A percentile compares a stretch with the other conserved stretches of the same genome.
These are phyloP conservation scores for human DNA, from an alignment of 2,113 vertebrate genomes.

Conservation along the genomic window GRCh38 chr6:126791001-126791500, in stretches of 20 bases:
- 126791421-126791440: background rate
- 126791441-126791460: background rate
- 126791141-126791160: background rate
- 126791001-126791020: background rate
- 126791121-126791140: background rate
- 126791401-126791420: background rate
- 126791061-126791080: background rate
- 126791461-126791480: background rate
- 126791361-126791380: background rate
- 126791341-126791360: background rate
- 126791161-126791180: background rate
- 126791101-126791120: background rate
- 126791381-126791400: background rate
- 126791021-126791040: background rate
- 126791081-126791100: background rate
- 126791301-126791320: background rate
- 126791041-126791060: background rate
- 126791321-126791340: background rate
- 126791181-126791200: background rate
- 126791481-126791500: background rate
- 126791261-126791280: background rate
- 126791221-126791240: background rate
- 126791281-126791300: too few relatives aligned
- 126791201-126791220: background rate
- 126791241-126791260: rapidly evolving